phyloP scores from a whole-genome alignment of 2,797 vertebrate species.

The Acropternis orthonyx region DNA sequence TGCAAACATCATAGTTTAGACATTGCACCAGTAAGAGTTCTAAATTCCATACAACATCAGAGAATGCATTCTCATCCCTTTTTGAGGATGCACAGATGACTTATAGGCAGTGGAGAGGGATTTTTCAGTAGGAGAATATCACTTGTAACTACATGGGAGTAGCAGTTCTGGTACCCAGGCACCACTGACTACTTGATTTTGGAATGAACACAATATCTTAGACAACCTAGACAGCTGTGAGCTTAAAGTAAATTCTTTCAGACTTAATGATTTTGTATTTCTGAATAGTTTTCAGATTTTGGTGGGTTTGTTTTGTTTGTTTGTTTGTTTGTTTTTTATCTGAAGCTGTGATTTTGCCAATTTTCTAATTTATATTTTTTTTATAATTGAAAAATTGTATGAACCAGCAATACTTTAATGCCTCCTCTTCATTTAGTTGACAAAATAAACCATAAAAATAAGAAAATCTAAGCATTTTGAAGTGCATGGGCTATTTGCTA shows the following conservation, averaged over 20 bases:
- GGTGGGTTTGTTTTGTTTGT: too few species aligned
- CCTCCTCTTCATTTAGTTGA: background rate
- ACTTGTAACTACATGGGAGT: background rate
- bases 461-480: background rate
- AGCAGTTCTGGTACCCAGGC: background rate
- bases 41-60: background rate
- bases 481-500: background rate
- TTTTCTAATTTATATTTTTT: background rate
- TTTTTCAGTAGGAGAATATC: background rate
- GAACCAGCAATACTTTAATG: background rate
- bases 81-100: background rate
- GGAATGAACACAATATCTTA: background rate
- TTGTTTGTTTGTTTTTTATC: background rate
- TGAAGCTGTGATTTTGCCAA: background rate
- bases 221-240: background rate
- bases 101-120: background rate
- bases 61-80: background rate
- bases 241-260: background rate
- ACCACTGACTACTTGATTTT: background rate
- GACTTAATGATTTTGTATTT: background rate
- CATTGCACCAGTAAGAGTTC: background rate
- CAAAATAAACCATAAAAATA: background rate
- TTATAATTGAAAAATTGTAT: background rate
- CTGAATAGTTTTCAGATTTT: background rate
- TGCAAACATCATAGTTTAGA: background rate